Evolutionary conservation across 2,797 vertebrate species (phyloP).

Genomic region (Sphenodon punctatus): DNA sequence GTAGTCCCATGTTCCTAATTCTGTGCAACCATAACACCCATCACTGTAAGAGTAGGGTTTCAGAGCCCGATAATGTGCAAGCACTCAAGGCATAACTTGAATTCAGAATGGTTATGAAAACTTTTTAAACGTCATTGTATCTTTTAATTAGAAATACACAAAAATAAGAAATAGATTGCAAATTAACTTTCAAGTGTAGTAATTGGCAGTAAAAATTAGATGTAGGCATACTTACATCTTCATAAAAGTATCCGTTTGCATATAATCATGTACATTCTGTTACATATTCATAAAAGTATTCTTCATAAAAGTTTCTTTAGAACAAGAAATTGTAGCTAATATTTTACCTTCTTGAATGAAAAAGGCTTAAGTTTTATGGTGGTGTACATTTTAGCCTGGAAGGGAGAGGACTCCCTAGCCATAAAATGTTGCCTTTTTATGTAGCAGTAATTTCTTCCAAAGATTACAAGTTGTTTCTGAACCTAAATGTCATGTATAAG

Average conservation of each 20-base stretch:
- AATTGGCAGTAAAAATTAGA: neutral
- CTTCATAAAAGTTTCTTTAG: slow-evolving; percentile 5
- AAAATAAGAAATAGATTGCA: no score
- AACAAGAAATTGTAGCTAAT: slow-evolving; percentile 26
- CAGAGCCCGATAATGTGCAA: no score
- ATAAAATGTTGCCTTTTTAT: slow-evolving; percentile 63
- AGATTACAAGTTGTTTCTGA: slow-evolving; percentile 71
- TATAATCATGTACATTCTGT: no score
- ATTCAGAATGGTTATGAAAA: no score
- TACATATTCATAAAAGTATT: slow-evolving; percentile 7
- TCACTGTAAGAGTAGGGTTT: no score
- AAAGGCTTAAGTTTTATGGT: slow-evolving; percentile 45
- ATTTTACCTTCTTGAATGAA: slow-evolving; percentile 51
- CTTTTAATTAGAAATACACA: no score
- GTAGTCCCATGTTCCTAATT: no score
- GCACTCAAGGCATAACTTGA: no score
- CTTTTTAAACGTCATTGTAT: no score
- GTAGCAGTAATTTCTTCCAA: slow-evolving; percentile 62
- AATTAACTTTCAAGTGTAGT: neutral
- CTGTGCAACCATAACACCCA: no score
- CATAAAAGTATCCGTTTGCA: no score
- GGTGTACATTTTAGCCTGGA: slow-evolving; percentile 23
- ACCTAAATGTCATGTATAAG: slow-evolving; percentile 61
- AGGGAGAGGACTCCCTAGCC: slow-evolving; percentile 38
- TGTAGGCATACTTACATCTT: no score